These are phyloP conservation scores for Capitulum mitella DNA, from an alignment of 2,888 invertebrate species.

Conservation along the genomic window DNA sequence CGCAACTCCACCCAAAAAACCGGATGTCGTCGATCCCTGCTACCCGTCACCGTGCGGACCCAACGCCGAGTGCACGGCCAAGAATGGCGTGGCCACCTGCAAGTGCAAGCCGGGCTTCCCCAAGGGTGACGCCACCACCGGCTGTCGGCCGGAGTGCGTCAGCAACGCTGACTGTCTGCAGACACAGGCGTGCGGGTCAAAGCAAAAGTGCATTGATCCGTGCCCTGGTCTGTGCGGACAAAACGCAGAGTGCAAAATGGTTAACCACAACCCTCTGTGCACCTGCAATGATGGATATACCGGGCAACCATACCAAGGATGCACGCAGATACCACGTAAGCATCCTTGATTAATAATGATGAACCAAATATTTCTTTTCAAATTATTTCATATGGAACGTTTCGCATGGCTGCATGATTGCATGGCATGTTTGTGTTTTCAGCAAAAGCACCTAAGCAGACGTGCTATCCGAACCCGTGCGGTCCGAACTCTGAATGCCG, in stretches of 20 bases:
- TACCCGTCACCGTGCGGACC: slow-evolving; percentile 68
- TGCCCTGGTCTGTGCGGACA: slow-evolving; percentile 55
- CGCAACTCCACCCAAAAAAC: background rate
- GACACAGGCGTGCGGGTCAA: slow-evolving; percentile 65
- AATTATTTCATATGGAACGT: too few relatives aligned
- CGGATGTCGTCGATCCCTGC: slow-evolving; percentile 56
- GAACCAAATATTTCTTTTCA: too few relatives aligned
- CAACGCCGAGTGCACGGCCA: slow-evolving; percentile 62
- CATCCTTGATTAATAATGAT: slow-evolving; percentile 24
- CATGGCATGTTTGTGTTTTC: background rate
- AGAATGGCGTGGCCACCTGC: slow-evolving; percentile 55
- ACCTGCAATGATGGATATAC: slow-evolving; percentile 88
- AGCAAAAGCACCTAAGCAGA: slow-evolving; percentile 43
- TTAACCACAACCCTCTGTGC: slow-evolving; percentile 78
- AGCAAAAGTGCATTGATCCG: slow-evolving; percentile 71
- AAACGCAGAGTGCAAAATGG: slow-evolving; percentile 59
- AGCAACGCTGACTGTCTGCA: slow-evolving; percentile 70
- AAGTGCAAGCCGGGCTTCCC: slow-evolving; percentile 61
- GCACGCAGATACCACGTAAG: background rate
- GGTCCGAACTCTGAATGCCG: slow-evolving; percentile 68
- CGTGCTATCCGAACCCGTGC: slow-evolving; percentile 58
- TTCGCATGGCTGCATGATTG: background rate
- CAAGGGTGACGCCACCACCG: slow-evolving; percentile 57
- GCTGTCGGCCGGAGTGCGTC: slow-evolving; percentile 54
- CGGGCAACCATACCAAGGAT: slow-evolving; percentile 57